Evolutionary conservation across 2,113 vertebrate genomes (phyloP).

Genomic region (Phodopus roborovskii): DNA sequence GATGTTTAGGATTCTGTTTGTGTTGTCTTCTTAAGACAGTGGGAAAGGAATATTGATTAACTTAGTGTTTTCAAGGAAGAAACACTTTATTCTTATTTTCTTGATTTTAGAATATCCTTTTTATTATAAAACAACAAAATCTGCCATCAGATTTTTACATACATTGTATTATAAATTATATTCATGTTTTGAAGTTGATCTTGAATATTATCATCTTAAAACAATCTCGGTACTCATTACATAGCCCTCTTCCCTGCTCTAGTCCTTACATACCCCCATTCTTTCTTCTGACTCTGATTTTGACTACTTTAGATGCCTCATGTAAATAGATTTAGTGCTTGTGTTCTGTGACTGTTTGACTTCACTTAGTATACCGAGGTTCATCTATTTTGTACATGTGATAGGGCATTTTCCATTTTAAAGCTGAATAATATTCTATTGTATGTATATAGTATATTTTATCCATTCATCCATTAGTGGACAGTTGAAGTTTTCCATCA

Average conservation of each 20-base stretch:
- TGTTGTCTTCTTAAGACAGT: slow-evolving; percentile 39
- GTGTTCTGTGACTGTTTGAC: slow-evolving; percentile 7
- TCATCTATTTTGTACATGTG: background rate
- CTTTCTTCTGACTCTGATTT: background rate
- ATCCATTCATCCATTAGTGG: background rate
- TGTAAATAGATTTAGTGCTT: slow-evolving; percentile 5
- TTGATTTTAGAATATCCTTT: background rate
- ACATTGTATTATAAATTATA: background rate
- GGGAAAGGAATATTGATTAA: slow-evolving; percentile 26
- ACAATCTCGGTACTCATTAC: background rate
- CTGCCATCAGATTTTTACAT: background rate
- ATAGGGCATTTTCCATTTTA: slow-evolving; percentile 17
- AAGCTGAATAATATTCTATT: slow-evolving; percentile 17
- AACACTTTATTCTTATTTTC: background rate
- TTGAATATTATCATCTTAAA: background rate
- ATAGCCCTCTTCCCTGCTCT: background rate
- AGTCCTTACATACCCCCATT: background rate
- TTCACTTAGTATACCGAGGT: slow-evolving; percentile 20
- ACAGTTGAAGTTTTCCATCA: background rate
- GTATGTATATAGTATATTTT: background rate
- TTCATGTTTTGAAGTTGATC: background rate
- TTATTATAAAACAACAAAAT: background rate
- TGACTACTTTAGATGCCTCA: background rate
- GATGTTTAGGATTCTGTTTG: slow-evolving; percentile 44
- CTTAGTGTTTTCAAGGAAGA: slow-evolving; percentile 19